These are phyloP conservation scores for Natrix natrix DNA, from an alignment of 2,797 vertebrate species.

Conservation along the genomic window DNA sequence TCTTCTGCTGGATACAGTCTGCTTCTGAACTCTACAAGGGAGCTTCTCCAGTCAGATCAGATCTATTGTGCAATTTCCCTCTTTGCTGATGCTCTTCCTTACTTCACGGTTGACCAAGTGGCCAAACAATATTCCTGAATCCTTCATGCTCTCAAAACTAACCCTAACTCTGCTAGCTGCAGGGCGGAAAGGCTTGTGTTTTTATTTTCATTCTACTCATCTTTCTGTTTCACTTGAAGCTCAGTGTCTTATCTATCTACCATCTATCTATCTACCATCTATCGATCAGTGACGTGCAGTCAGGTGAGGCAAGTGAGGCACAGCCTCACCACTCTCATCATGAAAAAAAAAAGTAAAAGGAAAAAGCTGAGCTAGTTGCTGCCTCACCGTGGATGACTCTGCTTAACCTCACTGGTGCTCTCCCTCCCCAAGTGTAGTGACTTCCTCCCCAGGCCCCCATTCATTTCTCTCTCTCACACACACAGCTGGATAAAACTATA, in stretches of 20 bases:
- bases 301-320: too few relatives aligned
- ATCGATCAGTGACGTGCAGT: too few relatives aligned
- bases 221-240: neutral
- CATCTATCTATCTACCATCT: too few relatives aligned
- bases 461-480: too few relatives aligned
- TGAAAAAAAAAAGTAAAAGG: too few relatives aligned
- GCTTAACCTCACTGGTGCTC: too few relatives aligned
- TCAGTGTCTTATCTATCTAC: neutral
- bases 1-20: neutral
- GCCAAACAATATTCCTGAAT: neutral
- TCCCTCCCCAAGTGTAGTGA: too few relatives aligned
- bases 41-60: neutral
- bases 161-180: neutral
- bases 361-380: too few relatives aligned
- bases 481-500: too few relatives aligned
- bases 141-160: neutral
- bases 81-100: neutral
- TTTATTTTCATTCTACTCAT: neutral
- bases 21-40: neutral
- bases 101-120: neutral
- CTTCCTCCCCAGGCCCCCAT: too few relatives aligned
- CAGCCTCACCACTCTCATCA: too few relatives aligned
- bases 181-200: neutral
- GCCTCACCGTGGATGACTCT: too few relatives aligned
- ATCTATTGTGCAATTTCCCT: neutral